A percentile compares a stretch with the other conserved stretches of the same genome.
Evolutionary conservation across 2,113 vertebrate species (phyloP).

Genomic region (Nematolebias whitei): DNA sequence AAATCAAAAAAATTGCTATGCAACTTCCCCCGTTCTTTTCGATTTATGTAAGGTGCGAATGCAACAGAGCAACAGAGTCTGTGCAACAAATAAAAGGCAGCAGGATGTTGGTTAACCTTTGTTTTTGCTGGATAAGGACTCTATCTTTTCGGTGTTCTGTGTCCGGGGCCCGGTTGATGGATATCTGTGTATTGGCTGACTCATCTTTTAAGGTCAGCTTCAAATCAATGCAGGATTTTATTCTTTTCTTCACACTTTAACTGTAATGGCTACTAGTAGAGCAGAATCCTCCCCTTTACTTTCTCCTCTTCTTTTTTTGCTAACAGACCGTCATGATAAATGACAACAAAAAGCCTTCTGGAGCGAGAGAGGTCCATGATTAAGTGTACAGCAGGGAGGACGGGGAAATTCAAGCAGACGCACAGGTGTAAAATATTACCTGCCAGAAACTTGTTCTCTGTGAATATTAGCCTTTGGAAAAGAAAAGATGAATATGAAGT

Average conservation of each 20-base stretch:
- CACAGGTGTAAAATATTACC: slow-evolving; percentile 23
- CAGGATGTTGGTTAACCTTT: slow-evolving; percentile 68
- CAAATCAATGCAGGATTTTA: slow-evolving; percentile 65
- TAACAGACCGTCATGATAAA: slow-evolving; percentile 46
- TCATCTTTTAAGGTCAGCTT: slow-evolving; percentile 63
- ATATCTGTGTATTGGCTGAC: slow-evolving; percentile 67
- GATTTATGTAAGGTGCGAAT: slow-evolving; percentile 13
- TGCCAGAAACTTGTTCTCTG: slow-evolving; percentile 1
- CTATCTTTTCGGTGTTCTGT: slow-evolving; percentile 51
- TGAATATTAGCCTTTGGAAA: slow-evolving; percentile 22
- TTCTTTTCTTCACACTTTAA: slow-evolving; percentile 48
- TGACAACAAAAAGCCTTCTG: slow-evolving; percentile 48
- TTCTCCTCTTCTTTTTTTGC: slow-evolving; percentile 34
- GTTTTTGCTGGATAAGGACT: slow-evolving; percentile 59
- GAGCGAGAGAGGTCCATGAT: slow-evolving; percentile 45
- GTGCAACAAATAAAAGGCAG: slow-evolving; percentile 27
- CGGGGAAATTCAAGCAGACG: slow-evolving; percentile 35
- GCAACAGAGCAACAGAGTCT: slow-evolving; percentile 10
- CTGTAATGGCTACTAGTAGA: slow-evolving; percentile 48
- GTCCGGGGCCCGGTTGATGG: slow-evolving; percentile 61
- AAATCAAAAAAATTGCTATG: no score
- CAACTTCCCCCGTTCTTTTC: neutral
- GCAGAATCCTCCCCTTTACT: slow-evolving; percentile 16
- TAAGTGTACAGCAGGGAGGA: slow-evolving; percentile 25
- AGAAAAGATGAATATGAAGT: neutral